Base-by-base conservation (phyloP, 2,113 vertebrate species). In the Fukomys damarensis region DNA sequence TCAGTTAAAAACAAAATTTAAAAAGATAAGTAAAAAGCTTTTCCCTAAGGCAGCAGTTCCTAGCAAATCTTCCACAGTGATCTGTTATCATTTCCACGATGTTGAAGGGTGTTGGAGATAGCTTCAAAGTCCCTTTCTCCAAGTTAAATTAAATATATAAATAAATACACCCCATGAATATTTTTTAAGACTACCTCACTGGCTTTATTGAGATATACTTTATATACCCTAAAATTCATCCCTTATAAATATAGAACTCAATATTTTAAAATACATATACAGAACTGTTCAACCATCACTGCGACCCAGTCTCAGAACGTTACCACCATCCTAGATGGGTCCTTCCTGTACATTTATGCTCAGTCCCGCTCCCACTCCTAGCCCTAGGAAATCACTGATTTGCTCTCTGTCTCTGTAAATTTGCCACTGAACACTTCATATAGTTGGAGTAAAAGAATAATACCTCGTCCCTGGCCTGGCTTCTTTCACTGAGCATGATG, bases 311-410 rank as follows among this genome's bases (percentile, higher is more conserved):
- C 82, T 52, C 22, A 61, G 77, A 84, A 19, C 19, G 3, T 52
- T 63, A 17, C 5, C 13, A 12, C 35, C 11, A 2, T 0, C 4
- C 3, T 20, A 20, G 13, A 35, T 59, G 32, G 43, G 4, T 28
- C 41, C 4, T 4, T 1, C 1, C 0, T 79, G 26, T 43, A 11
- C 10, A 5, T 32, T n/a, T 52, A 6, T 19, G 35, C 22, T 19
- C 14, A 30, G 41, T 49, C 28, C 3, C 5, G 7, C 7, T 13
- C 10, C 52, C 24, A 28, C 6, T 13, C 49, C 49, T 17, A 20
- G 9, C 19, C 28, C 10, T 2, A 2, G 11, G 19, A 66, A 17
- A 41, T 7, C 14, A 6, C 49, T 52, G 32, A 19, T 35, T 54
- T 63, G 58, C 14, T 54, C 77, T 52, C 63, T 35, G 19, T 19